Evolutionary conservation across 2,113 vertebrate species (phyloP).

Genomic region (Sclerurus mexicanus): DNA sequence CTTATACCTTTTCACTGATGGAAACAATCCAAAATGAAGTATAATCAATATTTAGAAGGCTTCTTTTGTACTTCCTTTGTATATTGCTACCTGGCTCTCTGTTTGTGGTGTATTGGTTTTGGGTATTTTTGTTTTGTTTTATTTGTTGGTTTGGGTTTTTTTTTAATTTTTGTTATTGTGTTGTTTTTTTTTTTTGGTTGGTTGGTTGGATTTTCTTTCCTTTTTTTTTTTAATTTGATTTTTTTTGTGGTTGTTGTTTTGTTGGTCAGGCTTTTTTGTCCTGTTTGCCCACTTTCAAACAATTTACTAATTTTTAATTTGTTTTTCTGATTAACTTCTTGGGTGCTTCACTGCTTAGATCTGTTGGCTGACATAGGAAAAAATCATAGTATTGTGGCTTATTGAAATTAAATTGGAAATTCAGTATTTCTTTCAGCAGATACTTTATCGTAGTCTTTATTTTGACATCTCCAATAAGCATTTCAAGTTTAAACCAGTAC

Average conservation of each 20-base stretch:
- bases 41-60: background rate
- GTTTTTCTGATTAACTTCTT: background rate
- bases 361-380: background rate
- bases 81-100: background rate
- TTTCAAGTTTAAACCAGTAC: background rate
- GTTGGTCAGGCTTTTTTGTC: background rate
- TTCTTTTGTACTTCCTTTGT: background rate
- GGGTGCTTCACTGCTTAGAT: background rate
- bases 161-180: background rate
- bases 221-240: background rate
- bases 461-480: background rate
- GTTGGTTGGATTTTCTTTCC: no score
- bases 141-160: background rate
- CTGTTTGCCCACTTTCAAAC: background rate
- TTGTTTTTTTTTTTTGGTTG: background rate
- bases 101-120: background rate
- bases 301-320: background rate
- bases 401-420: background rate
- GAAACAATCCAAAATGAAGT: fast-evolving
- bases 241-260: background rate
- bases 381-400: background rate
- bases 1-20: background rate
- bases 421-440: background rate
- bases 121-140: no score
- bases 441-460: background rate